Percentiles rank a stretch among this genome's conserved stretches.
These are phyloP conservation scores for Vidua chalybeata DNA, from an alignment of 2,113 vertebrate genomes.

Conservation along the genomic window DNA sequence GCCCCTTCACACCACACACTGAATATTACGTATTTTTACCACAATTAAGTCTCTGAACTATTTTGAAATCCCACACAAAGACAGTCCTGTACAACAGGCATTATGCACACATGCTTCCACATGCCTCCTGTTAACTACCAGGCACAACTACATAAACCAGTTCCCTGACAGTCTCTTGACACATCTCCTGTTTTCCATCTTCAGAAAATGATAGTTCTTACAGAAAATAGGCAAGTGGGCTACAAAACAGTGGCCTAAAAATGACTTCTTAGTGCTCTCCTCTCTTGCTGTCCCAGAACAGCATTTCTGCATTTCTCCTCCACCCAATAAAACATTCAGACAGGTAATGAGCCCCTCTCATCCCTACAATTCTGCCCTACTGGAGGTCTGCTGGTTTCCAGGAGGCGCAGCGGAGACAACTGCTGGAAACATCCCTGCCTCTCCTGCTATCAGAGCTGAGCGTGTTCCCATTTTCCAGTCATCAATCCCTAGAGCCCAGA, in stretches of 20 bases:
- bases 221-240: neutral
- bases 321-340: neutral
- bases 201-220: neutral
- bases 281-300: neutral
- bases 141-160: neutral
- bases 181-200: neutral
- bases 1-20: neutral
- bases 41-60: constrained; percentile 19
- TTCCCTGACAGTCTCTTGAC: neutral
- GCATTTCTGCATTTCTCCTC: neutral
- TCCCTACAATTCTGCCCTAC: neutral
- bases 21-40: neutral
- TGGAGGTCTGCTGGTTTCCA: neutral
- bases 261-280: neutral
- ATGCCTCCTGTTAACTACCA: constrained; percentile 30
- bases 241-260: neutral
- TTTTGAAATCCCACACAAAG: constrained; percentile 45
- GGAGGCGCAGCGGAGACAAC: neutral
- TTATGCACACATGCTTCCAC: constrained; percentile 1
- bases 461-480: neutral
- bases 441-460: neutral
- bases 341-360: neutral
- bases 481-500: neutral
- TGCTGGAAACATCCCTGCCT: neutral
- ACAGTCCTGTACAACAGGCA: neutral